phyloP scores from a whole-genome alignment of 2,113 vertebrate species.

The Natator depressus region DNA sequence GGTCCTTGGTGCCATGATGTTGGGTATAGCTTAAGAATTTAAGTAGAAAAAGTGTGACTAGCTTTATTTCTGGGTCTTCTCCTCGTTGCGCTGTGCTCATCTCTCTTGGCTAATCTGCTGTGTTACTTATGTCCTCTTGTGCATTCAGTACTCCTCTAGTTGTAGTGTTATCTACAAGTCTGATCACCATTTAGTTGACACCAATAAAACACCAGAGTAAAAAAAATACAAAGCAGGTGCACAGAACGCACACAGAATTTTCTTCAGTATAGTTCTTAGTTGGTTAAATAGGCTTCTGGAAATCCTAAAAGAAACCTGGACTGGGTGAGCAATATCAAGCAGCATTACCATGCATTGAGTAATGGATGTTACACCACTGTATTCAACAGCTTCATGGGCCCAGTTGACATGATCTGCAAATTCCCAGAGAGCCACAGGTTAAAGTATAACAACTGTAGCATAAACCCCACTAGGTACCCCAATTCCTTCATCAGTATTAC shows the following conservation, averaged over 20 bases:
- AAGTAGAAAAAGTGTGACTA: no score
- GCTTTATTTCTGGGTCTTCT: neutral
- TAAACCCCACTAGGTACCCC: neutral
- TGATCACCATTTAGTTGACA: neutral
- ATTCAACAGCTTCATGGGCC: neutral
- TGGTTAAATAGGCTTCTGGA: neutral
- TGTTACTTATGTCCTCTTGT: neutral
- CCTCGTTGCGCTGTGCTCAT: neutral
- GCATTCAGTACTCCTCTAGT: neutral
- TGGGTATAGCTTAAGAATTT: no score
- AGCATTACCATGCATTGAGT: neutral
- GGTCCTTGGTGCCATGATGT: no score
- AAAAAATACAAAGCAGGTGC: neutral
- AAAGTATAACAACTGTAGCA: neutral
- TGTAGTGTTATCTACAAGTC: neutral
- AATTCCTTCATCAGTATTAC: neutral
- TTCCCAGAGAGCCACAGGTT: neutral
- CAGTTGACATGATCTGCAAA: neutral
- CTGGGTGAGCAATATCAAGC: neutral
- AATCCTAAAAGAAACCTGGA: accelerated
- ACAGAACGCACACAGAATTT: neutral
- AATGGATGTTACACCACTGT: neutral
- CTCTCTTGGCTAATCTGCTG: neutral
- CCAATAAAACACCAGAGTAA: neutral
- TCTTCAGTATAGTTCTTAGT: neutral